A percentile compares a stretch with the other conserved stretches of the same genome.
phyloP scores from a whole-genome alignment of 2,113 vertebrate genomes.

The Dipodomys stephensi region DNA sequence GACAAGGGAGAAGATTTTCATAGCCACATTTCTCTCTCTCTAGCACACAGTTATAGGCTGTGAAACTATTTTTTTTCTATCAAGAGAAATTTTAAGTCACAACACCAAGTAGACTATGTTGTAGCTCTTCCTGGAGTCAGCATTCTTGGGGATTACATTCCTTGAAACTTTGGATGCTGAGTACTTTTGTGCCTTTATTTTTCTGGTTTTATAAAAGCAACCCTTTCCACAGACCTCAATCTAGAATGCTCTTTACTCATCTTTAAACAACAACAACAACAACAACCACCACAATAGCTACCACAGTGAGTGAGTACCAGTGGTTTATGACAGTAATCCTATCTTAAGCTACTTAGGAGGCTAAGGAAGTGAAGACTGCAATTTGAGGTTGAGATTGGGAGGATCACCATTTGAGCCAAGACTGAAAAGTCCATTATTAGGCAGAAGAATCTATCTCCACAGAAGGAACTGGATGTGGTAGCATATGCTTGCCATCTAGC shows the following conservation, averaged over 20 bases:
- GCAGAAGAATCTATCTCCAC: too few relatives aligned
- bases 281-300: too few relatives aligned
- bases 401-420: too few relatives aligned
- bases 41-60: neutral
- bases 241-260: neutral
- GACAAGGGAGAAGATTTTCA: neutral
- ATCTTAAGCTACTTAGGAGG: too few relatives aligned
- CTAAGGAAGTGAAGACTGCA: too few relatives aligned
- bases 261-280: neutral
- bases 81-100: neutral
- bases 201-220: neutral
- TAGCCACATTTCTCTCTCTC: neutral
- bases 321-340: too few relatives aligned
- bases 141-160: constrained; percentile 14
- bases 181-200: constrained; percentile 1
- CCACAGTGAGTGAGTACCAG: too few relatives aligned
- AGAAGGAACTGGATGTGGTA: too few relatives aligned
- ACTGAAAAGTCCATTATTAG: too few relatives aligned
- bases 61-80: neutral
- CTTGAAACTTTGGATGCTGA: neutral
- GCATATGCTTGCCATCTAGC: too few relatives aligned
- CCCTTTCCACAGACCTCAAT: neutral
- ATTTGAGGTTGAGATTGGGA: too few relatives aligned
- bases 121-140: neutral
- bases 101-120: neutral